Evolutionary conservation across 2,888 invertebrate genomes (phyloP).

Genomic region (Oasisia sp.): DNA sequence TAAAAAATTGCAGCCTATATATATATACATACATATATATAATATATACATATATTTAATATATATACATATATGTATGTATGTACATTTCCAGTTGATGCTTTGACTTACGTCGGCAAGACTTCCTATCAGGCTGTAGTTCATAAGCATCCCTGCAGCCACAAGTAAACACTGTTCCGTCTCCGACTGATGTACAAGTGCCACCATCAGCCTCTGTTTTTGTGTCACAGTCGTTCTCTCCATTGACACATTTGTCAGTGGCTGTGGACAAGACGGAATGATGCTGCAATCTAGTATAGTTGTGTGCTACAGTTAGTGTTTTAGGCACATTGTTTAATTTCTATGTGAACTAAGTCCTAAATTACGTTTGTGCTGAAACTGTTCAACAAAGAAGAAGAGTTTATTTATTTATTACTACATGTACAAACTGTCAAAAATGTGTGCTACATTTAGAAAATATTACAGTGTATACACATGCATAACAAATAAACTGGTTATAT

Average conservation of each 20-base stretch:
- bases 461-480: too few species aligned
- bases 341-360: background rate
- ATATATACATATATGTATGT: too few species aligned
- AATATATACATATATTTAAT: background rate
- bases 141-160: background rate
- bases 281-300: background rate
- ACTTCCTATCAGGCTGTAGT: background rate
- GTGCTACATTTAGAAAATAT: too few species aligned
- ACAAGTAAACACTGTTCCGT: background rate
- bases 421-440: too few species aligned
- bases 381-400: background rate
- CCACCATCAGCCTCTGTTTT: background rate
- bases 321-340: background rate
- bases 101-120: background rate
- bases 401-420: background rate
- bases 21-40: too few species aligned
- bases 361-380: background rate
- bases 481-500: background rate
- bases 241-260: background rate
- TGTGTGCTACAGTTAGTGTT: background rate
- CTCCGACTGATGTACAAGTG: background rate
- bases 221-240: background rate
- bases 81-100: background rate
- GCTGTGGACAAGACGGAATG: background rate
- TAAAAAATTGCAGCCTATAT: background rate